These are phyloP conservation scores for Drosophila pseudoananassae DNA, from an alignment of 1,140 invertebrate genomes.

Conservation along the genomic window DNA sequence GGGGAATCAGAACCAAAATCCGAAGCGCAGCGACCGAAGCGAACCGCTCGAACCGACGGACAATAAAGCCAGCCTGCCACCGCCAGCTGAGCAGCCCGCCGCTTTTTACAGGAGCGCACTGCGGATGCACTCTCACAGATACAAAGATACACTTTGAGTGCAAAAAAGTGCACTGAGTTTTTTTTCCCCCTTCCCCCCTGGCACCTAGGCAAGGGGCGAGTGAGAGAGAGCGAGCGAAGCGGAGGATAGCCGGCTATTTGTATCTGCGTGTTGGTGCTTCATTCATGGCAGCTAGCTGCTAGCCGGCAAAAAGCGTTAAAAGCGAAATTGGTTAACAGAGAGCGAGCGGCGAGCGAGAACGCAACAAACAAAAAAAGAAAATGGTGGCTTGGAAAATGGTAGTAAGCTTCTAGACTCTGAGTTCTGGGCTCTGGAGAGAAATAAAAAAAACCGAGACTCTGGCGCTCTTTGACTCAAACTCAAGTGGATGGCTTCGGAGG, in stretches of 20 bases:
- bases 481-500: background rate
- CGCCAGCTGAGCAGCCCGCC: conserved; percentile 65
- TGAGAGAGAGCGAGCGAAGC: conserved; percentile 21
- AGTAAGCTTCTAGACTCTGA: conserved; percentile 21
- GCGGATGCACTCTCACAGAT: conserved; percentile 36
- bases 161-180: conserved; percentile 55
- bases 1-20: conserved; percentile 46
- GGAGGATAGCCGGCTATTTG: conserved; percentile 49
- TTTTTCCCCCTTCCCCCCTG: background rate
- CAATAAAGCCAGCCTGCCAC: conserved; percentile 75
- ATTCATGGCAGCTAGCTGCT: conserved; percentile 72
- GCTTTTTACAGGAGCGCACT: conserved; percentile 10
- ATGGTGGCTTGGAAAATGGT: conserved; percentile 64
- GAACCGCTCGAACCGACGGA: conserved; percentile 80
- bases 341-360: conserved; percentile 25
- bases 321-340: conserved; percentile 76
- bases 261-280: conserved; percentile 60
- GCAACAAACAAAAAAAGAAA: conserved; percentile 60
- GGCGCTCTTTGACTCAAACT: conserved; percentile 19
- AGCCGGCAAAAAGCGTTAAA: conserved; percentile 78
- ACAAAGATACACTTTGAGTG: background rate
- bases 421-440: conserved; percentile 14
- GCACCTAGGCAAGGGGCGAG: conserved; percentile 12
- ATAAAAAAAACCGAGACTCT: background rate
- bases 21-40: conserved; percentile 74